Percentiles rank a stretch among this genome's conserved stretches.
Conservation (phyloP, 2,797 vertebrate species). For the Bradypodion pumilum region DNA sequence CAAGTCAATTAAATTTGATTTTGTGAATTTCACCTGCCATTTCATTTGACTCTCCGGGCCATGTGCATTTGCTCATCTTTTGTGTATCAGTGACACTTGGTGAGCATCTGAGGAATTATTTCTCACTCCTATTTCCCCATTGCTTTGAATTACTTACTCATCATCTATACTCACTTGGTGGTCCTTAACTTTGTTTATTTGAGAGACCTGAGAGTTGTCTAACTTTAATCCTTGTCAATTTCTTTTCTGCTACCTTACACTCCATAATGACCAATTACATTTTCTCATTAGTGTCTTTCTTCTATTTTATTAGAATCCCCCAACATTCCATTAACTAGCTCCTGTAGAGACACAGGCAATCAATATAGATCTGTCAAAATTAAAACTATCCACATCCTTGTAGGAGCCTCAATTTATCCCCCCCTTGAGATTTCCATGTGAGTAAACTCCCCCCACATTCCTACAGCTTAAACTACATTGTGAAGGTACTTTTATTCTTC, state of each 20-base stretch:
- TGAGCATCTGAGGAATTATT: conserved; percentile 11
- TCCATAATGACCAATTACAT: conserved; percentile 33
- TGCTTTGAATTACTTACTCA: conserved; percentile 1
- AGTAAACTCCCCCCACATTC: not conserved
- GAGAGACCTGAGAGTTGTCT: conserved; percentile 11
- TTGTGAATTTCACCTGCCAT: not conserved
- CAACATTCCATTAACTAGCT: conserved; percentile 38
- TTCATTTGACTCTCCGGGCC: not conserved
- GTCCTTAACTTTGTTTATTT: conserved; percentile 34
- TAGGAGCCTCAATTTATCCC: conserved; percentile 32
- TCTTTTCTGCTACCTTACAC: conserved; percentile 17
- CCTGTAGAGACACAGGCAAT: conserved; percentile 28
- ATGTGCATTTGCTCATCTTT: not conserved
- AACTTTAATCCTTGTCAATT: conserved; percentile 33
- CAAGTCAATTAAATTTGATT: conserved; percentile 21
- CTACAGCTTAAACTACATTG: not conserved
- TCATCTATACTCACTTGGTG: not conserved
- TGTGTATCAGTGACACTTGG: conserved; percentile 4
- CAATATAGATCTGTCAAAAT: conserved; percentile 50
- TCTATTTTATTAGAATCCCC: conserved; percentile 43
- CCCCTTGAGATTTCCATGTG: conserved; percentile 28
- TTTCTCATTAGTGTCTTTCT: conserved; percentile 45
- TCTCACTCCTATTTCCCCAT: conserved; percentile 21
- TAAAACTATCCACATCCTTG: conserved; percentile 37
- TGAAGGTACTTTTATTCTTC: conserved; percentile 9